Conservation (phyloP, 1,140 invertebrate genomes). For the Ridgeia piscesae region DNA sequence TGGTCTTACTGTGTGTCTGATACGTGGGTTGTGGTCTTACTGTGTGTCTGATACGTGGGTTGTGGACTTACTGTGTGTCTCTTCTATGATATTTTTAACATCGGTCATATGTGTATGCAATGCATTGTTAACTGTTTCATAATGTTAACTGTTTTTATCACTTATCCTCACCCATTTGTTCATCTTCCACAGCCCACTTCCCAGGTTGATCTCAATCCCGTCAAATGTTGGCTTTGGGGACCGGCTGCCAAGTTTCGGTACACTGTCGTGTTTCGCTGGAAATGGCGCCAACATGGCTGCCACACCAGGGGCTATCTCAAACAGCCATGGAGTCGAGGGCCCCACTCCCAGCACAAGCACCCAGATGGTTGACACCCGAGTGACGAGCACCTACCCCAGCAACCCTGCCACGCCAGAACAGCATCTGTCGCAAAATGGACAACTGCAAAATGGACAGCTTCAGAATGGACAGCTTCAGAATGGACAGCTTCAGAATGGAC, state of each 20-base stretch:
- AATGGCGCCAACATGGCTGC: background rate
- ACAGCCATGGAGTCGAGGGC: background rate
- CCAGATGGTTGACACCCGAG: background rate
- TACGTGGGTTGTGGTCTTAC: background rate
- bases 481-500: background rate
- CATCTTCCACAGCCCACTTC: constrained; percentile 11
- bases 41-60: too few species aligned
- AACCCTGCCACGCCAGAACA: background rate
- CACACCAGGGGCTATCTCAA: background rate
- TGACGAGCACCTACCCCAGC: background rate
- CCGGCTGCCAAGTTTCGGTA: background rate
- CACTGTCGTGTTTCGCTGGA: background rate
- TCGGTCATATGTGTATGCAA: background rate
- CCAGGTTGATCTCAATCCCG: constrained; percentile 13
- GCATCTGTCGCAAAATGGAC: background rate
- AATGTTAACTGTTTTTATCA: background rate
- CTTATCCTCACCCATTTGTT: background rate
- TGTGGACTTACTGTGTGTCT: background rate
- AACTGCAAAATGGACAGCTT: background rate
- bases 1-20: too few species aligned
- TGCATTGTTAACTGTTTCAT: background rate
- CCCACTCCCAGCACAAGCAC: background rate
- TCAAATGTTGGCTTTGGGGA: constrained; percentile 22
- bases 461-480: too few species aligned
- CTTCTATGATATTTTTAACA: background rate